Evolutionary conservation across 1,140 invertebrate species (phyloP), one percentile per base, ranked within the genome.

Genomic region (Diachasmimorpha longicaudata): DNA sequence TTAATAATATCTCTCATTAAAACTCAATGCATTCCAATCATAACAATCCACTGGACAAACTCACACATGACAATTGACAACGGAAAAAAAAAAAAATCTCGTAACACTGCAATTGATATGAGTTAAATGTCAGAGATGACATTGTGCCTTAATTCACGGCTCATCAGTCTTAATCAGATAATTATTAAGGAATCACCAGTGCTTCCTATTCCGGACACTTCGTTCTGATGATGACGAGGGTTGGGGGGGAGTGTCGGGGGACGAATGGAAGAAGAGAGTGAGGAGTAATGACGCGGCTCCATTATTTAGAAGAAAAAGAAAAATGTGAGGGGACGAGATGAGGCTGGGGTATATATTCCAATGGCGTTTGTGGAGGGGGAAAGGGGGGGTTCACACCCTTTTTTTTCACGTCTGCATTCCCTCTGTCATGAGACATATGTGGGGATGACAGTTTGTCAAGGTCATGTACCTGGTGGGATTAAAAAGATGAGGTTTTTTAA

Each of bases 11-110:
- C 19, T 16, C 48, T 19, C 48, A 55, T 55, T 55, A 55, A 55
- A 55, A 19, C 48, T 16, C 14, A 19, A 55, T 55, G 48, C n/a
- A 55, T 55, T n/a, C n/a, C 19, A 14, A 55, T 55, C 48, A 55
- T 55, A 0, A 16, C 31, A 31, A 31, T 6, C 1, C n/a, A 55
- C 13, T 42, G 39, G 13, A 42, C 39, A 9, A 42, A 4, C 11
- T 9, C 4, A 13, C 4, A 13, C 39, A 42, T 42, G 39, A 42
- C 13, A 42, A 42, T 42, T 42, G 39, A 19, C 31, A 19, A 58
- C 4, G 55, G n/a, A n/a, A n/a, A n/a, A n/a, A 58, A 31, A 63
- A 63, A 63, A 63, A 63, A 63, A 63, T 63, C 58, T 63, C 58
- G 6, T 11, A 55, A 19, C 19, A 10, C 6, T 55, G 21, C 6